Conservation (phyloP, 2,797 vertebrate genomes). For the Rhinatrema bivittatum region DNA sequence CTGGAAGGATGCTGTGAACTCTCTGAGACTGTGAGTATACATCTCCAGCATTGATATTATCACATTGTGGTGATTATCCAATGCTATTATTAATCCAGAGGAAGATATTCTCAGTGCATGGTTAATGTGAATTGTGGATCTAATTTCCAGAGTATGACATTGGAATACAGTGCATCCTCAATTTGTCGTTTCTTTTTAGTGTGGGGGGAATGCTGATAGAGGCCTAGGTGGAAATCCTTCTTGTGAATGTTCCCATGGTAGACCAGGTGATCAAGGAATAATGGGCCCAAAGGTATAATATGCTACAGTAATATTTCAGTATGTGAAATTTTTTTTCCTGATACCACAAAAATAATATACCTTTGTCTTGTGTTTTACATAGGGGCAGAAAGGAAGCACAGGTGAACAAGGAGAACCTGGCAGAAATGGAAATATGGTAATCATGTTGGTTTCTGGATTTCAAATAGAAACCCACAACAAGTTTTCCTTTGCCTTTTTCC, state of each 20-base stretch:
- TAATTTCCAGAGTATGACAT: too few relatives aligned
- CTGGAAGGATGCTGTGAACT: constrained; percentile 72
- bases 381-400: constrained; percentile 59
- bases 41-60: too few relatives aligned
- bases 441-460: not conserved
- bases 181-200: constrained; percentile 25
- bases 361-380: constrained; percentile 11
- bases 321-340: not conserved
- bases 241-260: constrained; percentile 55
- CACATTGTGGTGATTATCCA: constrained; percentile 12
- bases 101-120: too few relatives aligned
- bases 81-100: too few relatives aligned
- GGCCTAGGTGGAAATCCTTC: constrained; percentile 41
- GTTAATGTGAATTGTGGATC: too few relatives aligned
- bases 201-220: constrained; percentile 56
- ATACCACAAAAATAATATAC: not conserved
- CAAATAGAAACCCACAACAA: not conserved
- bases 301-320: not conserved
- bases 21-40: constrained; percentile 55
- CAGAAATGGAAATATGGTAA: constrained; percentile 58
- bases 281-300: constrained; percentile 48
- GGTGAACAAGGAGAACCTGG: constrained; percentile 53
- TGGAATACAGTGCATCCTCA: too few relatives aligned
- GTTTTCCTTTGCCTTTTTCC: not conserved
- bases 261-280: constrained; percentile 44